These are phyloP conservation scores for Mesorhabditis belari DNA, from an alignment of 2,888 invertebrate species.

Conservation along the genomic window DNA sequence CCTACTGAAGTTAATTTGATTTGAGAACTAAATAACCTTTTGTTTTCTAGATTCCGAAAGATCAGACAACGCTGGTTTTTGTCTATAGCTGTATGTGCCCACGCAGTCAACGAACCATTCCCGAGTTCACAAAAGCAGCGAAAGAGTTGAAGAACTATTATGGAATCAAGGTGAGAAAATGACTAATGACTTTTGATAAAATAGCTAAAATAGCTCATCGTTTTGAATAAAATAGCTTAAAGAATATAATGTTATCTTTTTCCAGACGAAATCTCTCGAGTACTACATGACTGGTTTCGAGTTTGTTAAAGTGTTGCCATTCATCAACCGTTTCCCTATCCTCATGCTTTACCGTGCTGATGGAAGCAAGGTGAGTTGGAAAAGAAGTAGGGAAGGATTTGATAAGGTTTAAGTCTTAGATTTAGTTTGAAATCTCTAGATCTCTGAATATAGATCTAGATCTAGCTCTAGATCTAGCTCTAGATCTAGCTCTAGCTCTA, in stretches of 20 bases:
- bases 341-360: background rate
- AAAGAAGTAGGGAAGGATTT: background rate
- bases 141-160: background rate
- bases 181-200: too few relatives aligned
- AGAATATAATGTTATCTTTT: too few relatives aligned
- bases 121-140: background rate
- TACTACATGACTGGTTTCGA: background rate
- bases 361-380: background rate
- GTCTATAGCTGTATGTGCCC: background rate
- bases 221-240: too few relatives aligned
- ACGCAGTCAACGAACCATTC: background rate
- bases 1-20: too few relatives aligned
- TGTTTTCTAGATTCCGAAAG: background rate
- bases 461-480: too few relatives aligned
- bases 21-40: too few relatives aligned
- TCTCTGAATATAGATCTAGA: too few relatives aligned
- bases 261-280: background rate
- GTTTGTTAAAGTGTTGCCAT: background rate
- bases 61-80: background rate
- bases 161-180: too few relatives aligned
- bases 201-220: too few relatives aligned
- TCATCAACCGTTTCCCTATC: background rate
- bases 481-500: too few relatives aligned
- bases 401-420: background rate
- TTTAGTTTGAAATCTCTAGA: too few relatives aligned